These are phyloP conservation scores for Lagenorhynchus albirostris DNA, from an alignment of 2,113 vertebrate genomes.

Conservation along the genomic window DNA sequence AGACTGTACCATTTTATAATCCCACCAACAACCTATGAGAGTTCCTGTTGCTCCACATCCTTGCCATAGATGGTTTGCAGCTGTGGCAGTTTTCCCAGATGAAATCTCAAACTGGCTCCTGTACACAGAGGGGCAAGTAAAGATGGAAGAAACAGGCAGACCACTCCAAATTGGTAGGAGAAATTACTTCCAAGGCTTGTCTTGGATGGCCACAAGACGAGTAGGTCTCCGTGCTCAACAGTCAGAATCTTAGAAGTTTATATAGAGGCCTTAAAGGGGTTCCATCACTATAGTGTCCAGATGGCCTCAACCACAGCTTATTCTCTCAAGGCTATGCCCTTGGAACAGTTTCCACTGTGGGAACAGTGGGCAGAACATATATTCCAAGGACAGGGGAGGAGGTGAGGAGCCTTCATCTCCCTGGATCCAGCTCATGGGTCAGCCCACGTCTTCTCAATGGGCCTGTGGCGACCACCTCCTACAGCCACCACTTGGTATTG, in stretches of 20 bases:
- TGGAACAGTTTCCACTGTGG: background rate
- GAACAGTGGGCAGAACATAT: background rate
- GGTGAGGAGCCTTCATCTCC: background rate
- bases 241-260: background rate
- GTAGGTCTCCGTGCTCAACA: background rate
- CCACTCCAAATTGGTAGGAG: background rate
- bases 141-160: background rate
- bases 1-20: background rate
- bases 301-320: background rate
- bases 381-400: background rate
- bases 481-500: background rate
- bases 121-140: background rate
- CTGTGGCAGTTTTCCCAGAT: background rate
- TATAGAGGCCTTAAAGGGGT: background rate
- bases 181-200: background rate
- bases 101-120: background rate
- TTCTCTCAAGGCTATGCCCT: background rate
- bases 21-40: too few species aligned
- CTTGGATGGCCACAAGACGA: background rate
- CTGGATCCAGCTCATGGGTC: background rate
- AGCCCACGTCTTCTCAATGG: background rate
- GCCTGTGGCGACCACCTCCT: background rate
- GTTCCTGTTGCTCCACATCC: background rate
- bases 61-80: background rate
- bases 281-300: background rate